phyloP scores from a whole-genome alignment of 35 echinoderm and acorn worm species.

The Apostichopus japonicus region DNA sequence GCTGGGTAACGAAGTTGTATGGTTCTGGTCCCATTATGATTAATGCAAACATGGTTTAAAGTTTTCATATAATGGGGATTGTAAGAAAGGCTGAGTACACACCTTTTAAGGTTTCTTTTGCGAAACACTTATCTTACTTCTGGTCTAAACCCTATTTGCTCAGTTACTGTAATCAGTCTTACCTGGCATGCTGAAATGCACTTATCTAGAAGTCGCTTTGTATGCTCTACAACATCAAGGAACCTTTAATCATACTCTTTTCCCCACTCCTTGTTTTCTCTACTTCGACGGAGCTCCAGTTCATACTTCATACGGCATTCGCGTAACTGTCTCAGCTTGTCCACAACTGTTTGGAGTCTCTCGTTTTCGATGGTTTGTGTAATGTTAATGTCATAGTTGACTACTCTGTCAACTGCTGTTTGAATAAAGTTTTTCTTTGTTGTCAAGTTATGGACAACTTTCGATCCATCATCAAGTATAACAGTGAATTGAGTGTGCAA shows the following conservation, averaged over 20 bases:
- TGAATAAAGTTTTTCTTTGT: neutral
- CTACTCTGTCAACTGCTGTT: neutral
- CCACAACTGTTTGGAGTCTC: neutral
- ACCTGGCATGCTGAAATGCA: constrained; percentile 4
- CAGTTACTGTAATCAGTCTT: neutral
- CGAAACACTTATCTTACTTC: too few species aligned
- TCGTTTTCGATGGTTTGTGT: neutral
- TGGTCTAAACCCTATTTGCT: too few species aligned
- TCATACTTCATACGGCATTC: neutral
- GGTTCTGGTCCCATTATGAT: too few species aligned
- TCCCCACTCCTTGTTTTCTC: neutral
- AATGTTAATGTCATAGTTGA: neutral
- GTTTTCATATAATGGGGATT: too few species aligned
- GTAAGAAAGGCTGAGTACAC: too few species aligned
- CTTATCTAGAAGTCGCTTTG: neutral
- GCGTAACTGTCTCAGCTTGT: neutral
- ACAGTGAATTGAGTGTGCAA: constrained; percentile 4
- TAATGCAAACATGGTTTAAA: too few species aligned
- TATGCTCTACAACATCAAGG: neutral
- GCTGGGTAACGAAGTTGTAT: too few species aligned
- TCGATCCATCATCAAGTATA: neutral
- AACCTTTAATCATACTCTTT: neutral
- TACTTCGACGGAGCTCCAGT: neutral
- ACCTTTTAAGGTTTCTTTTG: too few species aligned
- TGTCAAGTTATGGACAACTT: neutral